Conservation (phyloP, 2,113 vertebrate genomes). For the Myocastor coypus region DNA sequence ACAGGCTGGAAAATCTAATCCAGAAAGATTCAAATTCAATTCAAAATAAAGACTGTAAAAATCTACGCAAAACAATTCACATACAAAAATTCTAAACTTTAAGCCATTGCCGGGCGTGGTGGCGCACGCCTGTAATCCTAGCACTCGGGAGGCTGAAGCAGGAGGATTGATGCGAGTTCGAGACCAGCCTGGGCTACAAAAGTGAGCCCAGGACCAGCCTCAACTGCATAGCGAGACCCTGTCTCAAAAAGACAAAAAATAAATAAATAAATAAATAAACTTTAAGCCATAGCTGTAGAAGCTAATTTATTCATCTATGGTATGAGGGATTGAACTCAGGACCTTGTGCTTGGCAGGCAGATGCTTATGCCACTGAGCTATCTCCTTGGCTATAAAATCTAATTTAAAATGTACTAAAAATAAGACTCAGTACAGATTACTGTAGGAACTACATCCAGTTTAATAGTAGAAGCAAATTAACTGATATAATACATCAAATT, state of each 20-base stretch:
- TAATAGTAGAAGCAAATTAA: slow-evolving; percentile 35
- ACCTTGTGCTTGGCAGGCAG: too few relatives aligned
- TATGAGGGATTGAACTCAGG: too few relatives aligned
- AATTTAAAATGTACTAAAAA: not conserved
- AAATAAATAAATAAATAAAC: too few relatives aligned
- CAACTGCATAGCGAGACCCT: too few relatives aligned
- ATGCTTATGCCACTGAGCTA: too few relatives aligned
- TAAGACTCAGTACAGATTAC: not conserved
- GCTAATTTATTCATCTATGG: not conserved
- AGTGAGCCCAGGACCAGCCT: too few relatives aligned
- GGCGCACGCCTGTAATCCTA: too few relatives aligned
- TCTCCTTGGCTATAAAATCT: not conserved
- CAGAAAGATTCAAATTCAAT: not conserved
- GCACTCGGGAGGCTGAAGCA: too few relatives aligned
- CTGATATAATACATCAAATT: not conserved
- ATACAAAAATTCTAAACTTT: not conserved
- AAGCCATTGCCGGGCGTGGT: too few relatives aligned
- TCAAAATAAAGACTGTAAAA: not conserved
- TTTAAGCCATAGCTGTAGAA: not conserved
- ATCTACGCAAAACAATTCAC: not conserved
- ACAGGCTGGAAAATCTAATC: not conserved
- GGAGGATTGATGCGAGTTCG: too few relatives aligned
- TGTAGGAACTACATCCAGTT: not conserved
- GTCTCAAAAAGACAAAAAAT: too few relatives aligned
- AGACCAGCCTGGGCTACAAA: too few relatives aligned